Conservation (phyloP, 2,797 vertebrate genomes). For the Molossus alvarezi region DNA sequence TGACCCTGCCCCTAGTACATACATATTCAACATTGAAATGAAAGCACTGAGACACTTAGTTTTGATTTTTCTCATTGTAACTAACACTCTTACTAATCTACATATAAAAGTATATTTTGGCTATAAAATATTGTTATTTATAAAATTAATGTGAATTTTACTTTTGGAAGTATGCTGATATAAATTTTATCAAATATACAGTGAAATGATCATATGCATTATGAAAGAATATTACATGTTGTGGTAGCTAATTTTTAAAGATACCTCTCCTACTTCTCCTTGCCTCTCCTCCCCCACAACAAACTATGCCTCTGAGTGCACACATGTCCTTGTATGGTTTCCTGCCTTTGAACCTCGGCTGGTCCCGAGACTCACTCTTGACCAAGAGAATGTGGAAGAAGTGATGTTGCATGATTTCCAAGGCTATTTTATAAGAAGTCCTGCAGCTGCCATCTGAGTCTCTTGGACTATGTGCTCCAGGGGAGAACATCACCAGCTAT, state of each 20-base stretch:
- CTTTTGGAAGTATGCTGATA: conserved; percentile 31
- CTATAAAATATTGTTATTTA: background rate
- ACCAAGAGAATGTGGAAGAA: background rate
- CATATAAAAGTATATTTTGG: conserved; percentile 18
- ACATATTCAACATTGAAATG: conserved; percentile 29
- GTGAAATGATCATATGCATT: background rate
- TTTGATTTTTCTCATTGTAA: conserved; percentile 50
- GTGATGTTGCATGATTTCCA: background rate
- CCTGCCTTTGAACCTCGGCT: conserved; percentile 4
- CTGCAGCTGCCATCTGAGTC: background rate
- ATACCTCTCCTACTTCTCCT: background rate
- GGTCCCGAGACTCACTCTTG: background rate
- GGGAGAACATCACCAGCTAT: conserved; percentile 28
- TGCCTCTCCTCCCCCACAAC: background rate
- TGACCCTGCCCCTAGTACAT: background rate
- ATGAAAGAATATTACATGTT: conserved; percentile 13
- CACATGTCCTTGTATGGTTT: background rate
- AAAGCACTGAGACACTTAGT: background rate
- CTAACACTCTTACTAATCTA: conserved; percentile 41
- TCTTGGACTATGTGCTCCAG: conserved; percentile 8
- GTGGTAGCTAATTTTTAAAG: background rate
- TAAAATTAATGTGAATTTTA: conserved; percentile 67
- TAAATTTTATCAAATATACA: conserved; percentile 32
- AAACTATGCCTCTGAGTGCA: background rate
- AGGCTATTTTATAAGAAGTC: background rate